Base-by-base conservation (phyloP, 2,888 invertebrate genomes). In the Papilio elwesi region DNA sequence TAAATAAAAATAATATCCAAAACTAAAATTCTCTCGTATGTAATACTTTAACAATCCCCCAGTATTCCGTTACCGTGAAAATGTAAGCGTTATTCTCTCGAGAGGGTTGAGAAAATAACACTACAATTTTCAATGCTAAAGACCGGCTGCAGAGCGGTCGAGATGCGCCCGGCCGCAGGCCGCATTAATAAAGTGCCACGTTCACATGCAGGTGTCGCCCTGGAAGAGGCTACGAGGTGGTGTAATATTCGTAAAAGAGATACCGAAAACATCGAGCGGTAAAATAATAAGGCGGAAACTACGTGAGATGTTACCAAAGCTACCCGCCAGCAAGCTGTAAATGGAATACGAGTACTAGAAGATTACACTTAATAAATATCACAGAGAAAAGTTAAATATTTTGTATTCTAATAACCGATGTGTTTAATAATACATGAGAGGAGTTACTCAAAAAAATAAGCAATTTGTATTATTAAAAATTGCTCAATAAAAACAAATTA, bases 191-290 rank as follows among this genome's bases (percentile, higher is more conserved):
- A 71, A 70, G 51, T 70, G 67, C 55, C 70, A 47, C 77, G 70
- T 79, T 78, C 76, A 70, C 78, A 78, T 78, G 43, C 79, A 91
- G 90, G 87, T 90, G 65, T 96, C 97, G 0, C 93, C 95, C 12
- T 96, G 96, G 83, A 97, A 97, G 86, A 94, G 94, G 79, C 88
- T 97, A 51, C 94, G 96, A 71, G 97, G 96, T 9, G 96, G 97
- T 13, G 95, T 97, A 16, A 88, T 91, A 78, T 97, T 97, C 85
- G 83, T 97, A 0, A 90, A 95, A n/a, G 94, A 94, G 75, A 96
- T 97, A 83, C 97, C 97, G 49, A 97, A 96, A 87, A 96, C 95
- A 78, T 90, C 95, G 0, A 96, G 96, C 77, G 97, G 97, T 12
- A 97, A 97, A 91, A 97, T 97, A 81, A 88, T 97, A 52, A 91